Conservation (phyloP, 2,888 invertebrate species). For the Carabus problematicus region DNA sequence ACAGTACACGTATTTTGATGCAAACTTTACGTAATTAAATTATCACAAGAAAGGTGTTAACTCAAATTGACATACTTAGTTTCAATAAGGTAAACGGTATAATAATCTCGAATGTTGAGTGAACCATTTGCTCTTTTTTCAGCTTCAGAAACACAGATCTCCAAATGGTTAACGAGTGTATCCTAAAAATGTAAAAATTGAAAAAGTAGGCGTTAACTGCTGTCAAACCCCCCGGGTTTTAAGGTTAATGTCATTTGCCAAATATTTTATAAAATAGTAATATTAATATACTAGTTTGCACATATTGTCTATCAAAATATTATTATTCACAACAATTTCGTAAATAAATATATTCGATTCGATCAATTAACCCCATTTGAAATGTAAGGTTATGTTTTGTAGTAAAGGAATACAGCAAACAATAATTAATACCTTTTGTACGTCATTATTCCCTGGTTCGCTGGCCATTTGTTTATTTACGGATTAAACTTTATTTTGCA, state of each 20-base stretch:
- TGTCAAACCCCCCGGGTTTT: not conserved
- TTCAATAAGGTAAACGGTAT: conserved; percentile 80
- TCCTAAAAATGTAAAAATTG: conserved; percentile 62
- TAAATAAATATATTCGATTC: not conserved
- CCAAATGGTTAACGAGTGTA: conserved; percentile 72
- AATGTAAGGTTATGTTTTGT: conserved; percentile 31
- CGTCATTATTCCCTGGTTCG: conserved; percentile 34
- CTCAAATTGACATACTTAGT: conserved; percentile 68
- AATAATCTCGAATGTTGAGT: conserved; percentile 76
- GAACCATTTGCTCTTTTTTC: conserved; percentile 79
- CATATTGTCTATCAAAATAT: not conserved
- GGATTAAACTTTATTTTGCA: conserved; percentile 13
- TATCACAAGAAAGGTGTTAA: conserved; percentile 42
- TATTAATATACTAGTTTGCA: not conserved
- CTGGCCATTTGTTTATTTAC: conserved; percentile 36
- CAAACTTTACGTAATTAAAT: conserved; percentile 38
- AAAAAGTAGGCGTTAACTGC: not conserved
- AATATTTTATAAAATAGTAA: not conserved
- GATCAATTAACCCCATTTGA: conserved; percentile 12
- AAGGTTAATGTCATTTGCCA: too few species aligned
- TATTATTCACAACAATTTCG: not conserved
- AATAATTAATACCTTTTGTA: conserved; percentile 32
- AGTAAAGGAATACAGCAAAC: conserved; percentile 11
- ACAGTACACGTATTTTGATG: conserved; percentile 33
- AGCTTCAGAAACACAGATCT: conserved; percentile 77